Base-by-base conservation (phyloP, 1,140 invertebrate genomes). In the Drosophila mauritiana region DNA sequence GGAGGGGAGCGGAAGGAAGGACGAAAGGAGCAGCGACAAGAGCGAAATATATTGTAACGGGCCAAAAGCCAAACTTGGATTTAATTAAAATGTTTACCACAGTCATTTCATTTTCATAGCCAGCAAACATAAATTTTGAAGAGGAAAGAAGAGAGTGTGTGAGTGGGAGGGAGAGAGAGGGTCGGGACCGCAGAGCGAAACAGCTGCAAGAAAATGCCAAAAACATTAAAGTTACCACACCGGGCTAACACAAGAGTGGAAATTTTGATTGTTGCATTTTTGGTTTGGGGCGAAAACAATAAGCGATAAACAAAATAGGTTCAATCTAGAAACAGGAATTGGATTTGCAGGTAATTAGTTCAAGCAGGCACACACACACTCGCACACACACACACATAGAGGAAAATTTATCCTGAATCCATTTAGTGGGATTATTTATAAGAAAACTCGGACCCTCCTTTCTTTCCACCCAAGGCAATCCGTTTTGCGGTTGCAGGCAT, bases 31-130 rank as follows among this genome's bases (percentile, higher is more conserved):
- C 73, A 59, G 57, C 67, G 63, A 62, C 56, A 73, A 63, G 63
- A 75, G 65, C 78, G 73, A 65, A 59, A 86, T 86, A 86, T 86
- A 88, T 86, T 86, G 82, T 89, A 88, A 89, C 75, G 73, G 84
- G 83, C 83, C 84, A 88, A 81, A 83, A 88, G 83, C 83, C 83
- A 89, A 88, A 88, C 84, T 88, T 88, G 84, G 84, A 88, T 88
- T 88, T 88, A 88, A 88, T 88, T 88, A 88, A 88, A 88, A 88
- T 88, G 84, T 88, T 88, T 84, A 88, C 84, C 84, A 89, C 84
- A 88, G 84, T 89, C 84, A 88, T 88, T 88, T 88, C 84, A 89
- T 88, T 88, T 88, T 89, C 84, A 88, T 89, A 88, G 84, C 84
- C 84, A 78, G 73, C 85, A 88, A 88, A 89, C 84, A 88, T 88